Evolutionary conservation across 2,113 vertebrate species (phyloP), one percentile per base, ranked within the genome.

Genomic region (Rhegmatorhina hoffmannsi): DNA sequence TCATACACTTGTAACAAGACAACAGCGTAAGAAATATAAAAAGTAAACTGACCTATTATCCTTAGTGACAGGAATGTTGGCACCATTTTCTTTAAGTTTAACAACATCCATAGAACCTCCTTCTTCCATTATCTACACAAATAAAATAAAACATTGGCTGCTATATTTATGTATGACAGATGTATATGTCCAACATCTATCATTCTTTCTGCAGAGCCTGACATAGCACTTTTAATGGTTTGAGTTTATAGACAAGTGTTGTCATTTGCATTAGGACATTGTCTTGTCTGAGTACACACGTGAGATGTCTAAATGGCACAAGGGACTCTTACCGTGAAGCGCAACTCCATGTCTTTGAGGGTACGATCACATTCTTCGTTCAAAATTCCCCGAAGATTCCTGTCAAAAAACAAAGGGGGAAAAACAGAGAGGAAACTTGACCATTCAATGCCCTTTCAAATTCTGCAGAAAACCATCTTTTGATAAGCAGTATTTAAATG

Each of bases 11-110:
- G 3, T 21, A 68, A 63, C 17, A 68, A 73, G 52, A 92, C n/a
- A 83, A 47, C 6, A 53, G n/a, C 20, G 6, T 52, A 82, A 85
- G 52, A 84, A 60, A 56, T 11, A 43, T 8, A 58, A 76, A 80
- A 69, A 31, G 7, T 40, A 91, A 82, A 74, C 91, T 7, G 44
- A 97, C 98, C 97, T 97, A 97, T 98, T 98, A 29, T 74, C 53
- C 91, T 81, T 97, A 34, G 93, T 97, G 74, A 98, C 94, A 52
- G 76, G 92, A 91, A 97, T 95, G 73, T 91, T 92, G 50, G 84
- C 72, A 89, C 98, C 98, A 23, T 97, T 96, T 92, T 97, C 38
- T 92, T 98, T 96, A 72, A 98, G 93, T 29, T 98, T 96, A 58
- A 89, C 31, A 10, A 31, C 6, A 68, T 26, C 78, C 3, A 5